Evolutionary conservation across 1,140 invertebrate species (phyloP), one percentile per base, ranked within the genome.

Genomic region (Drosophila asahinai): DNA sequence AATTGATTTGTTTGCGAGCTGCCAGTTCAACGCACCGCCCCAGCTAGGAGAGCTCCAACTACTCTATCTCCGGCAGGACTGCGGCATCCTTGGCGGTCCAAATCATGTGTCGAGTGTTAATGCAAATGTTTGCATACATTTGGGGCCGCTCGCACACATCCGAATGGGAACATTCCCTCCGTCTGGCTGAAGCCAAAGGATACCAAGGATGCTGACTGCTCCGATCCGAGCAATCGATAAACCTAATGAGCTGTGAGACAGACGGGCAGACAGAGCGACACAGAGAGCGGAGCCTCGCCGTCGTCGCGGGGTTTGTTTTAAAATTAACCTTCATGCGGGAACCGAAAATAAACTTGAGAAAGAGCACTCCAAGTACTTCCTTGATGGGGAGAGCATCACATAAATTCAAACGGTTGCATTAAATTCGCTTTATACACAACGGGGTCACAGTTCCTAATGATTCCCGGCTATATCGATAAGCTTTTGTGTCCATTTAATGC

Each of bases 241-340:
- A 66, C 62, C 66, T 84, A 89, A 89, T 89, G 84, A 89, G 81
- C 84, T 79, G 75, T 89, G 68, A 78, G 75, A 62, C 70, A 76
- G 59, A 42, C 60, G 61, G 59, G 57, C 59, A 86, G 75, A 86
- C 74, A 51, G 36, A 38, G 40, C 51, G 33, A 55, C 52, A n/a
- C 40, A n/a, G 27, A 15, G 27, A 55, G 40, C 30, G 25, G 19
- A 33, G 19, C 27, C n/a, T n/a, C 33, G 15, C 0, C 33, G 15
- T 40, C 19, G 36, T 17, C 33, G 14, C 27, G 72, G 25, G 43
- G 30, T 63, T 79, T 70, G 63, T 77, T 76, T 77, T 80, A 86
- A 86, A 86, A 79, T 86, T 72, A 86, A 82, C 80, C 81, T 40
- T 49, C 62, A 30, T 68, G 43, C 36, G 30, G 75, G 12, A 63